These are phyloP conservation scores for Leptodactylus fuscus DNA, from an alignment of 2,113 vertebrate species.

Conservation along the genomic window DNA sequence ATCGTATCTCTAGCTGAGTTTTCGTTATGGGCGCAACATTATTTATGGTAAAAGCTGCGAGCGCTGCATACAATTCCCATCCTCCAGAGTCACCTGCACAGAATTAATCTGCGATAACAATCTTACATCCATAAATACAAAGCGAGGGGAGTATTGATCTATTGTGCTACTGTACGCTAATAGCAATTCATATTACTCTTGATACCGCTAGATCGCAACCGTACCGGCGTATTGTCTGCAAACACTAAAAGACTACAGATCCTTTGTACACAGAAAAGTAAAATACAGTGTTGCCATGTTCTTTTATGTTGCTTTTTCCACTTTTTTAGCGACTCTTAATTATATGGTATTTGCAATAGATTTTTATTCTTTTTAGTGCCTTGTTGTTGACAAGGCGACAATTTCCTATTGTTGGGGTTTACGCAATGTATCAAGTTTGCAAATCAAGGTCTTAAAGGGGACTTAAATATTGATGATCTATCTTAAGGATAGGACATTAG, in stretches of 20 bases:
- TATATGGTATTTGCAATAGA: not conserved
- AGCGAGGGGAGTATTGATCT: slow-evolving; percentile 46
- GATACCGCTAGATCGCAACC: not conserved
- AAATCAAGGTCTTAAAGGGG: too few species aligned
- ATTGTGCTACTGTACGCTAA: slow-evolving; percentile 18
- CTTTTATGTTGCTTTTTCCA: not conserved
- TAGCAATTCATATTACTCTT: slow-evolving; percentile 37
- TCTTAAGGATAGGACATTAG: too few species aligned
- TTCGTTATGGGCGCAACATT: slow-evolving; percentile 2
- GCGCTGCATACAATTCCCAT: slow-evolving; percentile 10
- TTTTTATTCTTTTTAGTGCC: not conserved
- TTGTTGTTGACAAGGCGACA: too few species aligned
- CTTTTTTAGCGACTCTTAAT: not conserved
- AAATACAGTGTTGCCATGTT: not conserved
- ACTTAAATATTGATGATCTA: too few species aligned
- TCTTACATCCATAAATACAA: slow-evolving; percentile 36
- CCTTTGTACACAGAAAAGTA: slow-evolving; percentile 16
- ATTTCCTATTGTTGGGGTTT: too few species aligned
- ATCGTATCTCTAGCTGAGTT: not conserved
- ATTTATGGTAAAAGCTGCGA: slow-evolving; percentile 33
- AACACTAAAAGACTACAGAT: not conserved
- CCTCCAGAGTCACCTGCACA: slow-evolving; percentile 13
- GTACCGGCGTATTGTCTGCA: not conserved
- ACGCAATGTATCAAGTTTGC: too few species aligned
- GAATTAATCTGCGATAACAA: slow-evolving; percentile 45